A percentile compares a stretch with the other conserved stretches of the same genome.
Evolutionary conservation across 2,888 invertebrate species (phyloP).

Genomic region (Artemia sinica): DNA sequence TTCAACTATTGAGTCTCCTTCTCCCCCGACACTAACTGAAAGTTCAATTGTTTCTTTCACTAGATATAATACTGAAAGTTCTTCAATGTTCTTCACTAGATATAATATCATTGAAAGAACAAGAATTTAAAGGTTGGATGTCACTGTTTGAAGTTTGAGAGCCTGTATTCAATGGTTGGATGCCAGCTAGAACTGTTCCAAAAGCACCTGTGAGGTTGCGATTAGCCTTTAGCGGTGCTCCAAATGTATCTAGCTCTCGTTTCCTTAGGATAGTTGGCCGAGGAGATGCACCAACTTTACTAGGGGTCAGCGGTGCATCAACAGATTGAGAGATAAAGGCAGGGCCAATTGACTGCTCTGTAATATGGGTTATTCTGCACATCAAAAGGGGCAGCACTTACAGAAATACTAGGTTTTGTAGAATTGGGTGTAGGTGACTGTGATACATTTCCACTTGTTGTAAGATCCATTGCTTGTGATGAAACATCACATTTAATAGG

Average conservation of each 20-base stretch:
- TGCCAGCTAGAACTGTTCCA: constrained; percentile 27
- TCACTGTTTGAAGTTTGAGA: constrained; percentile 24
- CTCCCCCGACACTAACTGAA: constrained; percentile 26
- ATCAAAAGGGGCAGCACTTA: background rate
- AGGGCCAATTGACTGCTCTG: constrained; percentile 9
- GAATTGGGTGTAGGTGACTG: background rate
- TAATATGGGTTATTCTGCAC: background rate
- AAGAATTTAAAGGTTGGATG: constrained; percentile 26
- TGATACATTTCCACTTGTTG: background rate
- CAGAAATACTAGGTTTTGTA: constrained; percentile 3
- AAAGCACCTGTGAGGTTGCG: constrained; percentile 40
- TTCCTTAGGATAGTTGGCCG: constrained; percentile 72
- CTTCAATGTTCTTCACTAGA: background rate
- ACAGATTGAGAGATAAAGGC: constrained; percentile 11
- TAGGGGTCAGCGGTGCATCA: constrained; percentile 24
- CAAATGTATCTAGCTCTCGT: constrained; percentile 59
- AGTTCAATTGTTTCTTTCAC: background rate
- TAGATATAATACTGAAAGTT: constrained; percentile 26
- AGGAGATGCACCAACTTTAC: constrained; percentile 42
- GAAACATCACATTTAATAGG: background rate
- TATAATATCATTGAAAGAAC: constrained; percentile 15
- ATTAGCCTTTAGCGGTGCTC: constrained; percentile 42
- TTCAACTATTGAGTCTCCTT: constrained; percentile 24
- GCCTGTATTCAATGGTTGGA: constrained; percentile 20
- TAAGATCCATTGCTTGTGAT: background rate